Conservation (phyloP, 2,888 invertebrate genomes). For the Anthrax anthrax region DNA sequence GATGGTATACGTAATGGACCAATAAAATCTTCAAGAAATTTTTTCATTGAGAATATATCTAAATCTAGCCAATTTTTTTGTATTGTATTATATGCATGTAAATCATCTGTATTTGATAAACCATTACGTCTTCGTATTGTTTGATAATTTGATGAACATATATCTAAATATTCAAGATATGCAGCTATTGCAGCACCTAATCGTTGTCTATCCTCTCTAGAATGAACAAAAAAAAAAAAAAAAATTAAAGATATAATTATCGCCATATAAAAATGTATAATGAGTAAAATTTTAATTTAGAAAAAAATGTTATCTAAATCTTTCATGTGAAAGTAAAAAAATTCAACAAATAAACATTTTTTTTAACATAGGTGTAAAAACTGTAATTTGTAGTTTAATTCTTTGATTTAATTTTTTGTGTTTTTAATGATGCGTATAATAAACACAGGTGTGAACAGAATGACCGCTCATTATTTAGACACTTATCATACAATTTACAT, state of each 20-base stretch:
- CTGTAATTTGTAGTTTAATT: no score
- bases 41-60: slow-evolving; percentile 84
- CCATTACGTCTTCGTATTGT: slow-evolving; percentile 26
- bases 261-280: no score
- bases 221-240: slow-evolving; percentile 16
- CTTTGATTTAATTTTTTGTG: no score
- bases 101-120: slow-evolving; percentile 12
- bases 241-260: neutral
- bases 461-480: no score
- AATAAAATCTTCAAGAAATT: slow-evolving; percentile 72
- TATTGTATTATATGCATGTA: slow-evolving; percentile 16
- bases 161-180: slow-evolving; percentile 88
- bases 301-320: no score
- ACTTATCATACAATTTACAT: no score
- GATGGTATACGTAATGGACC: slow-evolving; percentile 57
- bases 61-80: slow-evolving; percentile 47
- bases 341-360: no score
- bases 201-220: slow-evolving; percentile 69
- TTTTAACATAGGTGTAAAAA: no score
- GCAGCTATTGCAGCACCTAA: slow-evolving; percentile 79
- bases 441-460: no score
- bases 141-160: slow-evolving; percentile 48
- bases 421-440: no score
- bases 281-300: no score
- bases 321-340: no score